Percentiles rank a stretch among this genome's conserved stretches.
Conservation (phyloP, 1,140 invertebrate species). For the Bombus fervidus region DNA sequence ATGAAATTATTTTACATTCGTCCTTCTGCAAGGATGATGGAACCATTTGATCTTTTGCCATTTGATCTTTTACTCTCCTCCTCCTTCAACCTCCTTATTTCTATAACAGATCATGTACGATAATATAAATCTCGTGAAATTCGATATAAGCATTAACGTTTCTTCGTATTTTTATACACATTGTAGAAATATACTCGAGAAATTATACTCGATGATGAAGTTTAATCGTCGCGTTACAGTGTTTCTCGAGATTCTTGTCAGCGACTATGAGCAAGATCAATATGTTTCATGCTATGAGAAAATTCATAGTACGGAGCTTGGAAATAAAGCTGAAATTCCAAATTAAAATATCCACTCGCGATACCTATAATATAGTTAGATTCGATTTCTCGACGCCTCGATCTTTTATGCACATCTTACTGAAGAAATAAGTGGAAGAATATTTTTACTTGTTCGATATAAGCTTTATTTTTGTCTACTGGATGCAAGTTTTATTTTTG, state of each 20-base stretch:
- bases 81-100: neutral
- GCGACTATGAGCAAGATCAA: neutral
- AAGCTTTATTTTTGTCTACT: neutral
- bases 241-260: neutral
- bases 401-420: neutral
- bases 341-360: neutral
- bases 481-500: neutral
- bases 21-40: neutral
- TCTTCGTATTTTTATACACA: neutral
- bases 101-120: neutral
- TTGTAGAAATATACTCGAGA: neutral
- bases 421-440: neutral
- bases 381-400: neutral
- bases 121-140: neutral
- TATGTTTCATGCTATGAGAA: neutral
- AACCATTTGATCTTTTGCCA: neutral
- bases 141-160: neutral
- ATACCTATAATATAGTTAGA: neutral
- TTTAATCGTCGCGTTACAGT: conserved; percentile 2
- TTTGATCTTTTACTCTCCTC: neutral
- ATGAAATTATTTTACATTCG: neutral
- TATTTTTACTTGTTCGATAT: neutral
- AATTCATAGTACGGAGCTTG: neutral
- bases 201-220: conserved; percentile 3
- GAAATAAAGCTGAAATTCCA: neutral